A percentile compares a stretch with the other conserved stretches of the same genome.
These are phyloP conservation scores for Austrofundulus limnaeus DNA, from an alignment of 2,113 vertebrate species.

Conservation along the genomic window DNA sequence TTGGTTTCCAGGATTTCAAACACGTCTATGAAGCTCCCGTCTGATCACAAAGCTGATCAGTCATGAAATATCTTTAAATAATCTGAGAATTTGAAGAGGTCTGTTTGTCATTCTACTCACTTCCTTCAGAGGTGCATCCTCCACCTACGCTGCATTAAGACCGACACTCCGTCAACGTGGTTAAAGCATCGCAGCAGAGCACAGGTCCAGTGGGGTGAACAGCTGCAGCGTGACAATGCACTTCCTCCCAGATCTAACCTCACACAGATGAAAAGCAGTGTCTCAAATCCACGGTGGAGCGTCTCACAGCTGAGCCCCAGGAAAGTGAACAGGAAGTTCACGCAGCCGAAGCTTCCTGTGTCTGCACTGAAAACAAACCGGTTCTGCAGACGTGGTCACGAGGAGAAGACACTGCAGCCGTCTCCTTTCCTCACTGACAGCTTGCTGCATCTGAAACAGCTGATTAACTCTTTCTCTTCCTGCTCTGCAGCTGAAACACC, in stretches of 20 bases:
- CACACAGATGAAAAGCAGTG: background rate
- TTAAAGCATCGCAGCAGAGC: background rate
- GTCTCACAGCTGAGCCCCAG: background rate
- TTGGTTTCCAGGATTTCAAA: too few relatives aligned
- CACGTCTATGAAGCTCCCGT: too few relatives aligned
- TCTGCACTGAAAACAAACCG: slow-evolving; percentile 57
- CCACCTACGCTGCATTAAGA: too few relatives aligned
- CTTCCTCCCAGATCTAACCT: slow-evolving; percentile 13
- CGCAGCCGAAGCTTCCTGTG: slow-evolving; percentile 11
- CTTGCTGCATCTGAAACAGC: slow-evolving; percentile 20
- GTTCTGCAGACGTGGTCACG: slow-evolving; percentile 40
- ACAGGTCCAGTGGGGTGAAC: background rate
- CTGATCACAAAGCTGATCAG: too few relatives aligned
- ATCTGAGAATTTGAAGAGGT: too few relatives aligned
- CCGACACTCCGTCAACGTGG: too few relatives aligned
- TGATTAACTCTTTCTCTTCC: slow-evolving; percentile 36
- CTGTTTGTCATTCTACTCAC: too few relatives aligned
- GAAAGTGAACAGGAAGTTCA: slow-evolving; percentile 4
- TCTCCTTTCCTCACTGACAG: slow-evolving; percentile 10
- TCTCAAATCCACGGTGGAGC: background rate
- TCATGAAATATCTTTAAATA: too few relatives aligned
- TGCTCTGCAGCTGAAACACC: slow-evolving; percentile 13
- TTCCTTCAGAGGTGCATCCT: too few relatives aligned
- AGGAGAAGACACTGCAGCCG: slow-evolving; percentile 42
- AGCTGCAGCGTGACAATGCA: slow-evolving; percentile 49